Evolutionary conservation across 2,888 invertebrate species (phyloP), one percentile per base, ranked within the genome.

Genomic region (Pyrrhosoma nymphula): DNA sequence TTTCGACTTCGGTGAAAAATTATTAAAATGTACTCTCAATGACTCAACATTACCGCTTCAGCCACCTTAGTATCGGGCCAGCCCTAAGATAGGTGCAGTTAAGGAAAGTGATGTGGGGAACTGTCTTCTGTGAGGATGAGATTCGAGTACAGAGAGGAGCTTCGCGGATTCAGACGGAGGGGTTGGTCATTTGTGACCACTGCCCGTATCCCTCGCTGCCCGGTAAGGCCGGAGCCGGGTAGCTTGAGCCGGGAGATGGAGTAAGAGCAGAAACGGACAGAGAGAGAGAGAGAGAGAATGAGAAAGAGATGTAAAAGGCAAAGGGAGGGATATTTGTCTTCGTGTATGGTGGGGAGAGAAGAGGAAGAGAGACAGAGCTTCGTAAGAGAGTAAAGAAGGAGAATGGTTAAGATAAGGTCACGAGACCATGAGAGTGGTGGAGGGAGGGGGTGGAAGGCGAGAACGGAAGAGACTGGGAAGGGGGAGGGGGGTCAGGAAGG

Each of bases 391-490:
- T 26, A 82, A 35, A n/a, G 82, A 82, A 12, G 35, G 82, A 82
- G 82, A 82, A 82, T 82, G 35, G 82, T 35, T 82, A 35, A 35
- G 82, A 82, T 82, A 82, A 82, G 82, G 82, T 35, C 82, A 82
- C 35, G 82, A 55, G 89, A 89, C n/a, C 55, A 88, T 23, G 88
- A 88, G 88, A 39, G 23, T 26, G 89, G n/a, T 6, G 55, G 89
- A 26, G 89, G 6, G 12, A 47, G 12, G 47, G 55, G 26, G 89
- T 16, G 55, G 89, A 16, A 26, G 4, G 0, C 0, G 10, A 39
- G 88, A 23, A 18, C 20, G 47, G 47, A n/a, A 69, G n/a, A 26
- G 69, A n/a, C 4, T 26, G 35, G 82, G 14, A 16, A 35, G 8
- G 30, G 14, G 82, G 35, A 35, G 8, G 69, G 12, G n/a, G n/a